Evolutionary conservation across 2,113 vertebrate genomes (phyloP).

Genomic region (Promerops cafer): DNA sequence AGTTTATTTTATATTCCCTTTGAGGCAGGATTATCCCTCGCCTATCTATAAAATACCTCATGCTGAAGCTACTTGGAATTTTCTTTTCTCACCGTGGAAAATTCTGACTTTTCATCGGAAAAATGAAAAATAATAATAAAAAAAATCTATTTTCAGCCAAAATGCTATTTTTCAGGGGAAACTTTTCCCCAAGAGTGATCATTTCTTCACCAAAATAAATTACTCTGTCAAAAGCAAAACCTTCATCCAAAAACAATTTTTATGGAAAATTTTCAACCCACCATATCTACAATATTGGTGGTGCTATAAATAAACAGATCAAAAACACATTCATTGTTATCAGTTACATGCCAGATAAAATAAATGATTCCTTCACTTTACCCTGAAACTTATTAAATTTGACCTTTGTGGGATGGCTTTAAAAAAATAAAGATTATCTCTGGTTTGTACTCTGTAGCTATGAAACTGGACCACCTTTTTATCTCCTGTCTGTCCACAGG

Average conservation of each 20-base stretch:
- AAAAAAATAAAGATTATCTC: background rate
- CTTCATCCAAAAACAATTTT: background rate
- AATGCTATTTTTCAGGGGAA: background rate
- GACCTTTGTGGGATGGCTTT: background rate
- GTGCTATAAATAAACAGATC: conserved; percentile 1
- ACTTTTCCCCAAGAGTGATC: background rate
- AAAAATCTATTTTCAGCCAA: background rate
- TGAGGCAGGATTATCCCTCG: background rate
- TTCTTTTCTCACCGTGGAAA: conserved; percentile 5
- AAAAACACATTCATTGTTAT: background rate
- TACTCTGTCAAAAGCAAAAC: background rate
- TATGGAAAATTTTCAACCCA: background rate
- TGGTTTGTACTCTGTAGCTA: background rate
- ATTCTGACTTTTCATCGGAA: conserved; percentile 21
- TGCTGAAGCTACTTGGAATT: conserved; percentile 35
- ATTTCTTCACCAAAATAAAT: conserved; percentile 38
- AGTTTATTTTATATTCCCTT: conserved; percentile 7
- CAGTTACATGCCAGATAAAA: conserved; percentile 12
- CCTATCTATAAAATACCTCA: conserved; percentile 39
- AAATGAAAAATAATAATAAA: background rate
- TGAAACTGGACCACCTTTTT: background rate
- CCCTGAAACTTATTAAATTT: background rate
- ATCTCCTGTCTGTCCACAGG: background rate
- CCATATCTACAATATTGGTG: background rate
- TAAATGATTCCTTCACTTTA: background rate